phyloP scores from a whole-genome alignment of 2,797 vertebrate species.

The Melanotaenia parkinsoni region DNA sequence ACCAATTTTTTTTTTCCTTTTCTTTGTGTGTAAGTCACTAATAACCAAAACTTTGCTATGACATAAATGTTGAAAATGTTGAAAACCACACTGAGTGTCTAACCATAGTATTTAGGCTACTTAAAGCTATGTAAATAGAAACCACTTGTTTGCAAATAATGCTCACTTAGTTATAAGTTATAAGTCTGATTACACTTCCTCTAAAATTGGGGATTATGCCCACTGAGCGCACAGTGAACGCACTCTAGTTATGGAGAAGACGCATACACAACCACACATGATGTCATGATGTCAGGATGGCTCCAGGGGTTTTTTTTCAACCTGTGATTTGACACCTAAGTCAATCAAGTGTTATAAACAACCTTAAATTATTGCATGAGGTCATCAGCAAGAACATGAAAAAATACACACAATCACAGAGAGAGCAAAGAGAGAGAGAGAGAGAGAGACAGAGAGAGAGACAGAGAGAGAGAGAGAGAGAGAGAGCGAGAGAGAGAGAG shows the following conservation, averaged over 20 bases:
- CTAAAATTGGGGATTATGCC: conserved; percentile 54
- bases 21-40: no score
- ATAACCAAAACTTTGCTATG: no score
- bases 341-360: conserved; percentile 53
- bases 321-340: conserved; percentile 42
- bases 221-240: conserved; percentile 50
- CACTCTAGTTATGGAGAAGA: conserved; percentile 44
- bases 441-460: conserved; percentile 11
- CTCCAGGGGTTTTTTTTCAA: conserved; percentile 40
- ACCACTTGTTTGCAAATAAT: neutral
- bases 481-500: neutral
- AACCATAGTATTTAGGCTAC: neutral
- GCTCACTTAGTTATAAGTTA: neutral
- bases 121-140: neutral
- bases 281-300: conserved; percentile 10
- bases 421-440: conserved; percentile 6
- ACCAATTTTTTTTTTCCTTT: no score
- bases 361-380: conserved; percentile 67
- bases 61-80: no score
- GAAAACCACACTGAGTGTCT: neutral
- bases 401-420: conserved; percentile 9
- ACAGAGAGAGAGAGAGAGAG: neutral
- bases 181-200: conserved; percentile 54
- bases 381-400: conserved; percentile 38
- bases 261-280: conserved; percentile 12